Evolutionary conservation across 2,113 vertebrate genomes (phyloP).

Genomic region (Varanus salvator): DNA sequence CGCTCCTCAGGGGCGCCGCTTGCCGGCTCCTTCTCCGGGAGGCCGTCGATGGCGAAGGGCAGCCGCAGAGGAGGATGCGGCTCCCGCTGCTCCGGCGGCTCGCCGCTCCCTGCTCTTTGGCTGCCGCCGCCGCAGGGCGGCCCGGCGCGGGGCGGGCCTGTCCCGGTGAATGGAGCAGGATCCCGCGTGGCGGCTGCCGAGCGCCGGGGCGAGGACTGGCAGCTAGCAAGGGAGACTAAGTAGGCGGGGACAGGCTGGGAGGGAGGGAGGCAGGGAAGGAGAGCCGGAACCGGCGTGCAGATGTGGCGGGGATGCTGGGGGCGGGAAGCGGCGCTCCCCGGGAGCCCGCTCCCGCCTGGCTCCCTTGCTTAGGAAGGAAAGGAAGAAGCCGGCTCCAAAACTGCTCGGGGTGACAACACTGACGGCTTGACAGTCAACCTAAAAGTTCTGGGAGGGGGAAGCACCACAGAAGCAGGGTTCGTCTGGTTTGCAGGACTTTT

Average conservation of each 20-base stretch:
- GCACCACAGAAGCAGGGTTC: too few species aligned
- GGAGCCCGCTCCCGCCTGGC: too few species aligned
- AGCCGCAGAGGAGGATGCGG: not conserved
- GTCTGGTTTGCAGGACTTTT: too few species aligned
- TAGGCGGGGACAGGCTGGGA: not conserved
- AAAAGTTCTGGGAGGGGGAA: too few species aligned
- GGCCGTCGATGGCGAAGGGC: conserved; percentile 68
- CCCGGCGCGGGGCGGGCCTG: not conserved
- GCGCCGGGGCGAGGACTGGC: not conserved
- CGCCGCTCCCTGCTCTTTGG: not conserved
- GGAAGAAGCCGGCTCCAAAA: not conserved
- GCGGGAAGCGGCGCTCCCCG: rapidly evolving
- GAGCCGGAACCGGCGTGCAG: not conserved
- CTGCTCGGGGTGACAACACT: too few species aligned
- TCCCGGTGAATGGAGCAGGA: too few species aligned
- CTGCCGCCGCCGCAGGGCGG: not conserved
- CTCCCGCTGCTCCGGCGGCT: not conserved
- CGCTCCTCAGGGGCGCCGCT: not conserved
- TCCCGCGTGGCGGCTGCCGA: not conserved
- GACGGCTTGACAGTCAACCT: too few species aligned
- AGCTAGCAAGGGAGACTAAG: not conserved
- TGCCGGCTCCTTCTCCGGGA: conserved; percentile 41
- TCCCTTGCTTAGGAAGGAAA: not conserved
- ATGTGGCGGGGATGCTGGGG: too few species aligned
- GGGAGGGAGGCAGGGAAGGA: not conserved